Evolutionary conservation across 2,113 vertebrate species (phyloP).

Genomic region (Melanerpes formicivorus): DNA sequence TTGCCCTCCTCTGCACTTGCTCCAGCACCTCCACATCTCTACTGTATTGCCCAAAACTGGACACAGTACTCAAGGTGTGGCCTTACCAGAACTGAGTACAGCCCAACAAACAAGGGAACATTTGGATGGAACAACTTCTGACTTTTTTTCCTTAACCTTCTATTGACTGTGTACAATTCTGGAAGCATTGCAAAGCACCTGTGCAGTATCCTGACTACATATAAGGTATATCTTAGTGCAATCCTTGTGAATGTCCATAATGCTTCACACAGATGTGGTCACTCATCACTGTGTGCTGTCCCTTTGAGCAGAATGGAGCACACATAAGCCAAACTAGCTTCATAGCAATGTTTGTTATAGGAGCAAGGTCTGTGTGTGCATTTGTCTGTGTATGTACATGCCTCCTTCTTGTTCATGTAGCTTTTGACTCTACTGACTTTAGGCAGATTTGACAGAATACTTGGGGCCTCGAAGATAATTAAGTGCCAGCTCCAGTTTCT

Average conservation of each 20-base stretch:
- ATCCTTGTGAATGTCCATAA: not conserved
- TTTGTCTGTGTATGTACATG: not conserved
- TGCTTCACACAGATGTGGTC: not conserved
- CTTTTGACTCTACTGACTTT: constrained; percentile 15
- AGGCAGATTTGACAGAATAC: not conserved
- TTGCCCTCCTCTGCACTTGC: no score
- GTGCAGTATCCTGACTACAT: not conserved
- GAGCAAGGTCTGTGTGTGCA: not conserved
- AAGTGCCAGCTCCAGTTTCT: constrained; percentile 27
- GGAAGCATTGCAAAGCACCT: not conserved
- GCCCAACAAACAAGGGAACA: not conserved
- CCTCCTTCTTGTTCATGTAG: not conserved
- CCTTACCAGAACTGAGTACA: not conserved
- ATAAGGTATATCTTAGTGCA: not conserved
- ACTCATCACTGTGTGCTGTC: not conserved
- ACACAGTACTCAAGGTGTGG: no score
- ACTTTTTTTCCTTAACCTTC: not conserved
- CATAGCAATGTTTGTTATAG: accelerated
- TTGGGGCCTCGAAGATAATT: constrained; percentile 36
- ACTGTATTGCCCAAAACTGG: no score
- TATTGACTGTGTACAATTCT: not conserved
- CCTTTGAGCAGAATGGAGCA: not conserved
- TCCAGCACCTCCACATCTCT: no score
- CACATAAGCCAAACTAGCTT: not conserved
- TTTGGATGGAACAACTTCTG: not conserved